phyloP scores from a whole-genome alignment of 2,797 vertebrate species.

The Glossophaga mutica region DNA sequence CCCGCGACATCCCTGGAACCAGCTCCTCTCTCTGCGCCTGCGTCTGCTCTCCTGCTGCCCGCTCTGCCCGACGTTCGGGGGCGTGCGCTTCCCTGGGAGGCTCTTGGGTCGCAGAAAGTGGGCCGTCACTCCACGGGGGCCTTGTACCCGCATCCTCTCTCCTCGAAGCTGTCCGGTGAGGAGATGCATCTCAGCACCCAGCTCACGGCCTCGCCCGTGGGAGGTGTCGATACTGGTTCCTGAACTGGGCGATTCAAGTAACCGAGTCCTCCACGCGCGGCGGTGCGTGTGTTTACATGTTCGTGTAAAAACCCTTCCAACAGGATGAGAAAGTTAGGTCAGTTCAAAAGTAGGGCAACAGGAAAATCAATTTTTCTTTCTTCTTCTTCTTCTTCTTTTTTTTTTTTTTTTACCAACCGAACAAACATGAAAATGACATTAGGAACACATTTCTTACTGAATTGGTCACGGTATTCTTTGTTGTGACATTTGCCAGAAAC shows the following conservation, averaged over 20 bases:
- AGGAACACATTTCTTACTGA: neutral
- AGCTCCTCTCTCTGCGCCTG: fast-evolving
- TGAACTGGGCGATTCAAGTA: neutral
- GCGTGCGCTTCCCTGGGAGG: fast-evolving
- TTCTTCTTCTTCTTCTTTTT: neutral
- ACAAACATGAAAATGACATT: neutral
- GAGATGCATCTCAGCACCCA: neutral
- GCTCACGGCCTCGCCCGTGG: fast-evolving
- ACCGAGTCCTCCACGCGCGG: neutral
- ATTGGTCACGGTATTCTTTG: neutral
- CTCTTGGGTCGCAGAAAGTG: neutral
- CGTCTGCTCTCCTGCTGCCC: fast-evolving
- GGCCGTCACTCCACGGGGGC: fast-evolving
- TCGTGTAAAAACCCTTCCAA: neutral
- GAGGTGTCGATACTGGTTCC: neutral
- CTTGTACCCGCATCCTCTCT: neutral
- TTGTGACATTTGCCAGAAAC: neutral
- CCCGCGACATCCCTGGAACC: fast-evolving
- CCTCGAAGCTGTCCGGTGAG: neutral
- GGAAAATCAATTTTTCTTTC: neutral
- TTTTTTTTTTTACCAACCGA: neutral
- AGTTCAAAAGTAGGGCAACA: neutral
- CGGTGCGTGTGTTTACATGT: neutral
- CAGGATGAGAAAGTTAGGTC: neutral
- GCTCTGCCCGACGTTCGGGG: fast-evolving